Evolutionary conservation across 1,140 invertebrate genomes (phyloP).

Genomic region (Mamestra configurata): DNA sequence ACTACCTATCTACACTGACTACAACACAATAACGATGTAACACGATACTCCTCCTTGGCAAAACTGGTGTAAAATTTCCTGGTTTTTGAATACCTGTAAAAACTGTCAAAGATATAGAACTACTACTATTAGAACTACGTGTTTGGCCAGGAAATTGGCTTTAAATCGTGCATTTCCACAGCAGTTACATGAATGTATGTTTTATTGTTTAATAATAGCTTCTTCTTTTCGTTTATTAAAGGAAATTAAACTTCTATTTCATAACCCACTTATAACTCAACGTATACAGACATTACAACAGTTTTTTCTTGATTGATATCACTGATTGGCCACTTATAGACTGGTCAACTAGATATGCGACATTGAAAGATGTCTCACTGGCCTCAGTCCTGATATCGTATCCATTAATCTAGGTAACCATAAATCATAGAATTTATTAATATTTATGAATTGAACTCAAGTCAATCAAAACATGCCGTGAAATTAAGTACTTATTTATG

Average conservation of each 20-base stretch:
- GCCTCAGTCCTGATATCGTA: conserved; percentile 13
- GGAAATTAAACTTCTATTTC: neutral
- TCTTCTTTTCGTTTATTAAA: neutral
- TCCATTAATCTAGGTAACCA: neutral
- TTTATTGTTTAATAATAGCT: neutral
- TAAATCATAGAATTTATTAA: conserved; percentile 19
- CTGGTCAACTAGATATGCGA: neutral
- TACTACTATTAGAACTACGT: too few relatives aligned
- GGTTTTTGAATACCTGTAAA: too few relatives aligned
- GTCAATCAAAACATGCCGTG: neutral
- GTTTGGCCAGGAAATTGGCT: too few relatives aligned
- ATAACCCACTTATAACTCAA: neutral
- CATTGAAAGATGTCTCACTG: conserved; percentile 21
- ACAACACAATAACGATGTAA: too few relatives aligned
- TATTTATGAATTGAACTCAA: conserved; percentile 19
- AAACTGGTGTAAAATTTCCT: too few relatives aligned
- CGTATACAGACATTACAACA: neutral
- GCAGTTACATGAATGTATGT: too few relatives aligned
- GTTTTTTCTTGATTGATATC: conserved; percentile 4
- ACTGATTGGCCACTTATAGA: neutral
- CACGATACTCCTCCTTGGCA: too few relatives aligned
- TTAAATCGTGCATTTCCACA: neutral
- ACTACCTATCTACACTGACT: too few relatives aligned
- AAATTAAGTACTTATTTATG: neutral
- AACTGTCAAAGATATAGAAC: too few relatives aligned